Evolutionary conservation across 2,113 vertebrate genomes (phyloP), one percentile per base, ranked within the genome.

Genomic region (Limnothrissa miodon): DNA sequence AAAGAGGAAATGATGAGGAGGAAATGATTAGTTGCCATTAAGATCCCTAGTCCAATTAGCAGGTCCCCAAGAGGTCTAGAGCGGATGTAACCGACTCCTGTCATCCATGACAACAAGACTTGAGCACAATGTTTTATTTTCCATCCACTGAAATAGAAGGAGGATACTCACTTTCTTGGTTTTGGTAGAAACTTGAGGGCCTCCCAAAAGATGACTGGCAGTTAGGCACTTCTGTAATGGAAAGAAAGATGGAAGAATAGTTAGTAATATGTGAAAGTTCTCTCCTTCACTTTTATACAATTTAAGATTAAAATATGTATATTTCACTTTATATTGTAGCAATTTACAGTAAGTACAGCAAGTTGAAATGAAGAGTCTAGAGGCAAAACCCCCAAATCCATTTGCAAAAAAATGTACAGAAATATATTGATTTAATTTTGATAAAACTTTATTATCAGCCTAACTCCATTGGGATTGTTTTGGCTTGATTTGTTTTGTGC

Each of bases 141-240:
- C 53, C 29, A 25, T 36, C 25, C 33, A 51, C 15, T 15, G 78
- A 44, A 10, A 25, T 45, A 48, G 39, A 39, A 48, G 5, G 0
- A 17, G 7, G 23, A 23, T 42, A 92, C 95, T 96, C 93, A 98
- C 98, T 93, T 1, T 99, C 97, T 83, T 95, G 96, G 93, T 92
- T 95, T 85, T 96, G 96, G 94, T 96, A 99, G 92, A 97, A 95
- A 0, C 93, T 95, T 46, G 93, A 93, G 53, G 93, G 94, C 91
- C 95, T 95, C 88, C 97, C 93, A 86, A 97, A 99, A 0, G 96
- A 94, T 44, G 97, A 97, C 94, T 97, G 97, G 92, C 98, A 99
- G 90, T 97, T 98, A 94, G 98, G 97, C 96, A 98, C 97, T 97
- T 99, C 97, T 99, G 94, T 44, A 90, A 93, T 80, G 5, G 89